Base-by-base conservation (phyloP, 2,113 vertebrate species). In the Ahaetulla prasina region DNA sequence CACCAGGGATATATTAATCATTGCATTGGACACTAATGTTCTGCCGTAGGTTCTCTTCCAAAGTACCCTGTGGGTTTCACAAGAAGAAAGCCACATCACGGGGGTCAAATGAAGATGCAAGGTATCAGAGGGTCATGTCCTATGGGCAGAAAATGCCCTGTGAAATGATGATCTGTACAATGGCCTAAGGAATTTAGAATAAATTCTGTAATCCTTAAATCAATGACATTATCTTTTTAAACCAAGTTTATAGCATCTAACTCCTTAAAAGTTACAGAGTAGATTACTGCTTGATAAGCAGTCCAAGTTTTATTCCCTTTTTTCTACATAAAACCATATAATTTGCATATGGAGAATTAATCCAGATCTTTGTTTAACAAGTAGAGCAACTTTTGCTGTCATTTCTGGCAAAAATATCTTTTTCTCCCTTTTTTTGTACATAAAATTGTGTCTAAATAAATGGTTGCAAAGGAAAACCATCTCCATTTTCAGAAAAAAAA, bases 71-170 rank as follows among this genome's bases (percentile, higher is more conserved):
- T 91, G 86, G 45, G 89, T 35, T 50, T 85, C 84, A 91, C 92
- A 27, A 50, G 63, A 87, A 94, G 89, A 95, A 94, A 92, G 39
- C 30, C 22, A 80, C 0, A 63, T 63, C 50, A 84, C 11, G 27
- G 45, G 90, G 89, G 94, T 94, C 90, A 89, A 95, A 96, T 95
- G 93, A 63, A 94, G 14, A 85, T 22, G 85, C 47, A 92, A 94
- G 91, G 95, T 91, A 27, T 80, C 84, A 25, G 92, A 94, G 86
- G 27, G 68, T 39, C 35, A 23, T n/a, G 25, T 55, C 60, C 74
- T 27, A 52, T n/a, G 85, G 80, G 1, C 55, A n/a, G 63, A 57
- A 68, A 3, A 88, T 91, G 93, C 18, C 54, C 35, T 89, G 55
- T 89, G 87, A 54, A 1, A 89, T 89, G 89, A 50, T 52, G 90